Base-by-base conservation (phyloP, 1,140 invertebrate species). In the Drosophila navojoa region DNA sequence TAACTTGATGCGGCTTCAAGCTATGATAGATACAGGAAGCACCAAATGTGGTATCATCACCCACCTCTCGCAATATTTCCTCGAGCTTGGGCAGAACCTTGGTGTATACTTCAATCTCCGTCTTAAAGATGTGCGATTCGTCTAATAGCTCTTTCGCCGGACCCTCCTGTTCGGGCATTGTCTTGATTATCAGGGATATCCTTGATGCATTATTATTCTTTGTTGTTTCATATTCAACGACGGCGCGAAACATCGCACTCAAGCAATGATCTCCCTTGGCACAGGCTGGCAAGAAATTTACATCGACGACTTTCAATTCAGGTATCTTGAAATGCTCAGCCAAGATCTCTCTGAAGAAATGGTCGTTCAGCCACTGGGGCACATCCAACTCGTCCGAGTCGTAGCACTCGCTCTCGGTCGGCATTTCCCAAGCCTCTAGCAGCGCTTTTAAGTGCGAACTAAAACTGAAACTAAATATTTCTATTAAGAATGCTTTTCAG, bases 161-260 rank as follows among this genome's bases (percentile, higher is more conserved):
- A 2, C 77, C 72, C 9, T 90, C 81, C 27, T 45, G 5, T 19
- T 82, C 81, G 0, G 90, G 89, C 67, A 91, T 73, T 1, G 89
- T 87, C 49, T 91, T 91, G 5, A 91, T 45, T 6, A 45, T 45
- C 6, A 64, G 47, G 6, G 49, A 59, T 22, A 54, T 59, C 4
- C 13, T 38, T 6, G 42, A 15, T 0, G 40, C n/a, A 11, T 40
- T n/a, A 3, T 16, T 2, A 6, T 45, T 32, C 11, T 53, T 5
- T 4, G n/a, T 6, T 1, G 27, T 40, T 19, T 25, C 35, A 22
- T 79, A 82, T 5, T 74, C 40, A 1, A 77, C 27, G 5, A 6
- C 50, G 3, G 64, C 67, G 6, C 79, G 62, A 35, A 75, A 76
- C 81, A 86, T 81, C 19, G 79, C 27, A 53, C 81, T 86, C 0